phyloP scores from a whole-genome alignment of 2,797 vertebrate genomes.

The Kryptopterus vitreolus region DNA sequence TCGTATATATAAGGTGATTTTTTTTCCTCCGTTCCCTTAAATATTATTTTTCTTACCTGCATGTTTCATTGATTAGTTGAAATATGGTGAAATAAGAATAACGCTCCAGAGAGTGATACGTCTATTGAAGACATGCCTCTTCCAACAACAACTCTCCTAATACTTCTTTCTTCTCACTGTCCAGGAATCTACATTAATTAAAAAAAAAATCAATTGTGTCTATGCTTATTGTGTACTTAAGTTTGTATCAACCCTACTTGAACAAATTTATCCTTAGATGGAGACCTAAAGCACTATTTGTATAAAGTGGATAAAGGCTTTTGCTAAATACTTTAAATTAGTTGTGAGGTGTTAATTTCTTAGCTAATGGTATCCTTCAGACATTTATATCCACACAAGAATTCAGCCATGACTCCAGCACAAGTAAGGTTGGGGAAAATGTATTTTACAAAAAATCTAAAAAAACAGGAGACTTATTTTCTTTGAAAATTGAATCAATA shows the following conservation, averaged over 20 bases:
- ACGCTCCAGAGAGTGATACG: not conserved
- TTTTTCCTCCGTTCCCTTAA: not conserved
- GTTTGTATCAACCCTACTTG: too few relatives aligned
- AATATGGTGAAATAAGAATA: not conserved
- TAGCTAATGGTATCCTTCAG: not conserved
- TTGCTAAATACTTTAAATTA: too few relatives aligned
- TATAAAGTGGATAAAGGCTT: too few relatives aligned
- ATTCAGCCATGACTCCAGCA: not conserved
- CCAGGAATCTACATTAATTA: too few relatives aligned
- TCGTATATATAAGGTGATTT: not conserved
- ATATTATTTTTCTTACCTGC: not conserved
- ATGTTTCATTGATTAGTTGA: not conserved
- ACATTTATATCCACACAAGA: not conserved
- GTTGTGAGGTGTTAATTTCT: not conserved
- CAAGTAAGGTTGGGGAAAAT: not conserved
- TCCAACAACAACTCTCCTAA: too few relatives aligned
- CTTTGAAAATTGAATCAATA: not conserved
- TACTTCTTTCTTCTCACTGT: too few relatives aligned
- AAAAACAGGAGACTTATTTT: not conserved
- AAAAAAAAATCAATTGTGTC: too few relatives aligned
- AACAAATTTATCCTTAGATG: too few relatives aligned
- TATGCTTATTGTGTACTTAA: too few relatives aligned
- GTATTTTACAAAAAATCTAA: not conserved
- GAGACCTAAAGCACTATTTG: too few relatives aligned
- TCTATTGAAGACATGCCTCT: too few relatives aligned